phyloP scores from a whole-genome alignment of 2,113 vertebrate species.

The Garra rufa region DNA sequence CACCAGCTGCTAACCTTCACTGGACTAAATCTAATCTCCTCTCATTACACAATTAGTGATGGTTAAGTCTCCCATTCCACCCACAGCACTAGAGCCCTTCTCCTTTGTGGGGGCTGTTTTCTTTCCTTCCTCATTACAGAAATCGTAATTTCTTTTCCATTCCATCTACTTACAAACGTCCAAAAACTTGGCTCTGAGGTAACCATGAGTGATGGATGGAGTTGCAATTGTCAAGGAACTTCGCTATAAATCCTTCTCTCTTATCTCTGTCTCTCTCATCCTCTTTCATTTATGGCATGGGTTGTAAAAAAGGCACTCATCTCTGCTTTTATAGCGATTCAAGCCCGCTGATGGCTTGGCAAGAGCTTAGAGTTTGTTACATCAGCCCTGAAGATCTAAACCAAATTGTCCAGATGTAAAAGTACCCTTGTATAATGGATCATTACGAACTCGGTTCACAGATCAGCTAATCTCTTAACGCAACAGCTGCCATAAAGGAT shows the following conservation, averaged over 20 bases:
- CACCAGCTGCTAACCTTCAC: conserved; percentile 47
- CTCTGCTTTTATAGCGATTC: conserved; percentile 1
- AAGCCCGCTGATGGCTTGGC: neutral
- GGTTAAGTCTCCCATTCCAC: conserved; percentile 11
- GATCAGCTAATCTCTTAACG: conserved; percentile 7
- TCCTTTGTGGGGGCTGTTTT: neutral
- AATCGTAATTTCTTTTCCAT: neutral
- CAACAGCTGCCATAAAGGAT: neutral
- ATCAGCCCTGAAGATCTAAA: conserved; percentile 11
- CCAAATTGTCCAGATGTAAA: conserved; percentile 30
- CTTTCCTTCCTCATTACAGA: neutral
- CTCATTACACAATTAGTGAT: conserved; percentile 47
- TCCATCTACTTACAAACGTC: neutral
- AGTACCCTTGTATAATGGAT: conserved; percentile 16
- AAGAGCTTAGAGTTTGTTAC: neutral
- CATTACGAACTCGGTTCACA: neutral
- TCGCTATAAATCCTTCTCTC: neutral
- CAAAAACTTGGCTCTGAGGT: neutral
- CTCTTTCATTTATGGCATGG: conserved; percentile 14
- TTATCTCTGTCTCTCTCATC: conserved; percentile 10
- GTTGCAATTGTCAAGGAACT: neutral
- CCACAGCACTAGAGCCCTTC: neutral
- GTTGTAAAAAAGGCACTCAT: conserved; percentile 25
- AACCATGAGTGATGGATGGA: neutral
- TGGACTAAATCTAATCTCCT: conserved; percentile 68